Conservation (phyloP, 1,140 invertebrate genomes). For the Triops longicaudatus region DNA sequence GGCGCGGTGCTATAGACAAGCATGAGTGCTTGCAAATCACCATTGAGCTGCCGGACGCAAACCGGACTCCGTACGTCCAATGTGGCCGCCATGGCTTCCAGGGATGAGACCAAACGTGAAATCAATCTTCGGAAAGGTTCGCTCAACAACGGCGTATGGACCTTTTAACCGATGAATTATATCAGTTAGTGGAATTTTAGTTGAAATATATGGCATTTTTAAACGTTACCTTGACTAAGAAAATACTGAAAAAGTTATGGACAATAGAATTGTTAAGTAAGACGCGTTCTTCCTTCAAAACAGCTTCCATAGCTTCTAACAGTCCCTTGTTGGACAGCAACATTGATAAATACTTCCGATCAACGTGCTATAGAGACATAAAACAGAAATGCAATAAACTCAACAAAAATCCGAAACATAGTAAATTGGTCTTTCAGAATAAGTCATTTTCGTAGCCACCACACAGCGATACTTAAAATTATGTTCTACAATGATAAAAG, state of each 20-base stretch:
- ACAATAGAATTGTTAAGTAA: conserved; percentile 66
- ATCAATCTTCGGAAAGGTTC: conserved; percentile 2
- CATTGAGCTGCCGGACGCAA: neutral
- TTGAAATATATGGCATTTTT: neutral
- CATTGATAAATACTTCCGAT: conserved; percentile 65
- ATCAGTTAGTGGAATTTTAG: neutral
- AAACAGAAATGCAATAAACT: conserved; percentile 27
- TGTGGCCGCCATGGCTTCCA: neutral
- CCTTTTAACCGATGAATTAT: neutral
- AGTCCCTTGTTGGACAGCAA: conserved; percentile 67
- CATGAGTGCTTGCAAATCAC: neutral
- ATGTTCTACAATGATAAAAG: too few species aligned
- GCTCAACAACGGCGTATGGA: neutral
- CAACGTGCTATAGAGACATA: conserved; percentile 49
- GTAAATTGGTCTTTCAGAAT: too few species aligned
- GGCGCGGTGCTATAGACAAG: neutral
- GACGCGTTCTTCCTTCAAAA: conserved; percentile 66
- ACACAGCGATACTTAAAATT: too few species aligned
- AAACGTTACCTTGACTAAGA: conserved; percentile 63
- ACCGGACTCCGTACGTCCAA: neutral
- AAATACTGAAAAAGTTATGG: conserved; percentile 69
- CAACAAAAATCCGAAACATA: too few species aligned
- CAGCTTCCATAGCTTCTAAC: conserved; percentile 71
- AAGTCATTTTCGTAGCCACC: too few species aligned
- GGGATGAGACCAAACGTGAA: neutral